A percentile compares a stretch with the other conserved stretches of the same genome.
Evolutionary conservation across 2,797 vertebrate species (phyloP).

Genomic region (Myotis planiceps): DNA sequence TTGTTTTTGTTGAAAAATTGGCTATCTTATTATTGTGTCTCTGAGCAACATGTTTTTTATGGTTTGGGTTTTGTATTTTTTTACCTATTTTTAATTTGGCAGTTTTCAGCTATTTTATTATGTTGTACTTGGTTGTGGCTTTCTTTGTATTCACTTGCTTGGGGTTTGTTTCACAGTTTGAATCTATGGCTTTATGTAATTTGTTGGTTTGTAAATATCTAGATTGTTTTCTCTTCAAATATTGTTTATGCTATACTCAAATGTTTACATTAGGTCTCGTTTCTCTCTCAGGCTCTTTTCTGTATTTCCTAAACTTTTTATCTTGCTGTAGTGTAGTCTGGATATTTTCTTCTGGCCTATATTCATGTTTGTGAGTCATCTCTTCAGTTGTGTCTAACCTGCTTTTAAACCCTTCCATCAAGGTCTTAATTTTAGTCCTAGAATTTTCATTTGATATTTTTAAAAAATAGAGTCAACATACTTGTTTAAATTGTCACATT

Average conservation of each 20-base stretch:
- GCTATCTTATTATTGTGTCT: neutral
- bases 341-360: slow-evolving; percentile 43
- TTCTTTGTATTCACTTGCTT: neutral
- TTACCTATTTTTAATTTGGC: neutral
- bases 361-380: neutral
- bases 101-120: neutral
- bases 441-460: neutral
- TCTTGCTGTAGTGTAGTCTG: neutral
- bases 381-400: slow-evolving; percentile 27
- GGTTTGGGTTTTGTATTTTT: neutral
- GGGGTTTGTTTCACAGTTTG: neutral
- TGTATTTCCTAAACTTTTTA: neutral
- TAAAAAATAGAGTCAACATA: neutral
- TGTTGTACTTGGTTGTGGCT: neutral
- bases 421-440: slow-evolving; percentile 6
- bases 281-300: neutral
- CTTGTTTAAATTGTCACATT: neutral
- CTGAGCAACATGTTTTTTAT: neutral
- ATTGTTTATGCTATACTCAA: neutral
- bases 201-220: neutral
- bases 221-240: slow-evolving; percentile 33
- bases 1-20: neutral
- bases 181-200: neutral
- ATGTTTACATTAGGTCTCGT: neutral
- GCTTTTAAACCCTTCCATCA: neutral